A percentile compares a stretch with the other conserved stretches of the same genome.
Evolutionary conservation across 2,113 vertebrate genomes (phyloP).

Genomic region (Pantherophis guttatus): DNA sequence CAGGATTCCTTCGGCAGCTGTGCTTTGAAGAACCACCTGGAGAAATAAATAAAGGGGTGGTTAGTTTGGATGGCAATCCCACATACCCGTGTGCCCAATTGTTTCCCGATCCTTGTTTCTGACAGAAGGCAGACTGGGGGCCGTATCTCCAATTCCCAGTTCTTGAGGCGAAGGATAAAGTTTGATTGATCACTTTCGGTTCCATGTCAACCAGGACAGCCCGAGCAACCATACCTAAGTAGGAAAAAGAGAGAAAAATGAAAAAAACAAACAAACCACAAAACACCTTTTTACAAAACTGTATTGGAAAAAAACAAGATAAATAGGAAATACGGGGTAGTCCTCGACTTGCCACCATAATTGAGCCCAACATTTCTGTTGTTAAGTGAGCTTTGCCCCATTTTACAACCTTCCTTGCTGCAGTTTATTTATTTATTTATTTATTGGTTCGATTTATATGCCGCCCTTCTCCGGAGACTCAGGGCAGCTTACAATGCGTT

Average conservation of each 20-base stretch:
- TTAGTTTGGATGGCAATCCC: neutral
- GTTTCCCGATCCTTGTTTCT: constrained; percentile 95
- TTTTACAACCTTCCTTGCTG: neutral
- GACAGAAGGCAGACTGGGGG: constrained; percentile 79
- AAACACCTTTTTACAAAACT: neutral
- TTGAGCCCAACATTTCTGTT: neutral
- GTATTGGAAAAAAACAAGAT: neutral
- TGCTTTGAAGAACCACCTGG: no score
- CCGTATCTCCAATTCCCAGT: constrained; percentile 85
- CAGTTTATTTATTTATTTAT: no score
- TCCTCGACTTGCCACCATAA: neutral
- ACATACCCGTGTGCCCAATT: constrained; percentile 97
- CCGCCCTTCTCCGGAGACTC: no score
- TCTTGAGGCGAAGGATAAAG: constrained; percentile 72
- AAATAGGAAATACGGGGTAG: neutral
- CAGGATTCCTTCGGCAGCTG: neutral
- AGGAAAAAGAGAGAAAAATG: constrained; percentile 11
- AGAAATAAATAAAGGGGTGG: neutral
- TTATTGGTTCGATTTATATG: no score
- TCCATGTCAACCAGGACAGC: constrained; percentile 96
- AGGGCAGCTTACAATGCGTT: no score
- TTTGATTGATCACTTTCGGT: constrained; percentile 89
- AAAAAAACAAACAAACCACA: no score
- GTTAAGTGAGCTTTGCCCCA: neutral
- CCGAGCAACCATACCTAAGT: constrained; percentile 75